Base-by-base conservation (phyloP, 2,113 vertebrate species). In the Typhlomys cinereus region DNA sequence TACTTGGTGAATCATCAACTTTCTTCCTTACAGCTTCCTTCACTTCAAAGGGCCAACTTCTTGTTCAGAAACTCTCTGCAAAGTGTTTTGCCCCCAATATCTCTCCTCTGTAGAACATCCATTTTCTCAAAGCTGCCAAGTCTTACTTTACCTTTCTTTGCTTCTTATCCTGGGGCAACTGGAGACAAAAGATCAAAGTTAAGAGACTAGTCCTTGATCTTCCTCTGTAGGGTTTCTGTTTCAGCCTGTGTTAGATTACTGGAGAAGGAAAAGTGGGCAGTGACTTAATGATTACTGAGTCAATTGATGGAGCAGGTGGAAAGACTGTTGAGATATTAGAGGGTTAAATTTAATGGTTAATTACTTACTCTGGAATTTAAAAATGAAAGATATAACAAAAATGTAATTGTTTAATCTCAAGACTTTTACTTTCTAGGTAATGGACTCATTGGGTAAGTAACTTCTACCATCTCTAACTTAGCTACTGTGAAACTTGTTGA, bases 111-210 rank as follows among this genome's bases (percentile, higher is more conserved):
- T 17, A 70, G 48, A 75, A 54, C 70, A 94, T 75, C 64, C 36
- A 41, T 94, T 93, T 91, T 90, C 74, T 88, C 44, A 91, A 82
- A 73, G n/a, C 62, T 90, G 46, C 75, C 39, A 80, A 50, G 12
- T 89, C 70, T 89, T 74, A 80, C 29, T 70, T 78, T 78, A 62
- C 31, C 57, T 94, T 84, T 79, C 86, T 90, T 90, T 92, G 75
- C 61, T 93, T 90, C 75, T 87, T 96, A 59, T 92, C 93, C 91
- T 91, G 66, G 29, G 94, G 75, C 89, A 91, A 18, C 79, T 96
- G 36, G 70, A 88, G 71, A 94, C 59, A 85, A 39, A 84, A 94
- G 95, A 95, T 96, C 96, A 96, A 96, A 96, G 91, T 84, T 87
- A 52, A n/a, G 46, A 62, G 44, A 74, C 34, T 80, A 0, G 91